phyloP scores from a whole-genome alignment of 2,888 invertebrate genomes.

The Aspidapion aeneum region DNA sequence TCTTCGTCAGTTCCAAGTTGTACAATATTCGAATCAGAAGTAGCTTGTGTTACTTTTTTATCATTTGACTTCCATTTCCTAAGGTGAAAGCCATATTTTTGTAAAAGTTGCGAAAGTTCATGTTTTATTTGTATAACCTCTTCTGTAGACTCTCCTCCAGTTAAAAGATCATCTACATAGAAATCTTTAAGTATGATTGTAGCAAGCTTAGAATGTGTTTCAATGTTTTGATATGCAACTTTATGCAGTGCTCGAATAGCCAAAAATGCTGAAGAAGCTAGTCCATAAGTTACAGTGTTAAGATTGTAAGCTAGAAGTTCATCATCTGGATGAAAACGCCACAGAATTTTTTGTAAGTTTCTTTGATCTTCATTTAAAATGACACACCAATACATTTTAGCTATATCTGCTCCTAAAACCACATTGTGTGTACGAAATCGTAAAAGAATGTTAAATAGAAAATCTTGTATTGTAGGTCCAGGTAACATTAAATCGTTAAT shows the following conservation, averaged over 20 bases:
- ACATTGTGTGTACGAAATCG: slow-evolving; percentile 20
- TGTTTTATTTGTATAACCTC: slow-evolving; percentile 2
- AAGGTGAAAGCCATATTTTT: slow-evolving; percentile 8
- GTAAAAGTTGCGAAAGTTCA: slow-evolving; percentile 9
- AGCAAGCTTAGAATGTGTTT: slow-evolving; percentile 3
- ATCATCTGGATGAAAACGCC: slow-evolving; percentile 10
- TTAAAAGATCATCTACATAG: slow-evolving; percentile 19
- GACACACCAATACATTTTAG: slow-evolving; percentile 26
- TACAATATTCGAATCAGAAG: background rate
- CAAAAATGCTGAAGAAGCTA: slow-evolving; percentile 21
- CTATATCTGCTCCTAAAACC: slow-evolving; percentile 24
- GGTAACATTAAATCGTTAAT: slow-evolving; percentile 13
- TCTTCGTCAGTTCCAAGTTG: background rate
- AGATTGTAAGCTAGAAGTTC: slow-evolving; percentile 15
- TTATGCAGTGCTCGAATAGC: slow-evolving; percentile 17
- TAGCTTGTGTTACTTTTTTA: background rate
- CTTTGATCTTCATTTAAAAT: no score
- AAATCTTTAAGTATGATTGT: slow-evolving; percentile 17
- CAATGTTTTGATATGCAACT: slow-evolving; percentile 7
- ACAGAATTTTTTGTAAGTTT: no score
- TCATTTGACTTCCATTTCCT: slow-evolving; percentile 15
- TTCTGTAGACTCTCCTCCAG: slow-evolving; percentile 4
- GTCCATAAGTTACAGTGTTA: slow-evolving; percentile 25
- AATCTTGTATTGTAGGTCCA: slow-evolving; percentile 24
- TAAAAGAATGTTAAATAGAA: slow-evolving; percentile 19